Percentiles rank a stretch among this genome's conserved stretches.
Evolutionary conservation across 2,797 vertebrate species (phyloP).

Genomic region (Coendou prehensilis): DNA sequence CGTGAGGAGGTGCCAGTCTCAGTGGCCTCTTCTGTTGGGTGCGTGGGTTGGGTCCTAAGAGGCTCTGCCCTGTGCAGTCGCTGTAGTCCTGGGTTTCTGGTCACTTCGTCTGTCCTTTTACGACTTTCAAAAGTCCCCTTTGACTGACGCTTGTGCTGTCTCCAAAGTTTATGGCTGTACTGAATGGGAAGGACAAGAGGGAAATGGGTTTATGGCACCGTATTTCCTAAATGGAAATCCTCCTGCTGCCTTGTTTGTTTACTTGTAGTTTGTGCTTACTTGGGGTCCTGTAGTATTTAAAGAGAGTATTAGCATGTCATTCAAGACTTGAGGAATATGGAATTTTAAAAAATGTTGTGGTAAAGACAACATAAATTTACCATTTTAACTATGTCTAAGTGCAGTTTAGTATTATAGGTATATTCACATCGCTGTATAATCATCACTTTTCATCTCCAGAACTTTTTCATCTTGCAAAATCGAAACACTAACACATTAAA

Average conservation of each 20-base stretch:
- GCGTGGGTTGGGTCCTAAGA: not conserved
- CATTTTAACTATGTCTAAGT: not conserved
- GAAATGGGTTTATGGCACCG: not conserved
- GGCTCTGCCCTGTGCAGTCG: fast-evolving
- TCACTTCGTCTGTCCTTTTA: not conserved
- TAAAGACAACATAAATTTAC: not conserved
- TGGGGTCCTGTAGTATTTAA: not conserved
- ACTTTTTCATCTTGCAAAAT: not conserved
- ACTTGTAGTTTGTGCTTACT: not conserved
- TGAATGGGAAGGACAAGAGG: not conserved
- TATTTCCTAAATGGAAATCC: not conserved
- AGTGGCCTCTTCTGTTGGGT: not conserved
- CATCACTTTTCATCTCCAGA: not conserved
- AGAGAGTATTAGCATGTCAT: not conserved
- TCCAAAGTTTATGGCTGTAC: not conserved
- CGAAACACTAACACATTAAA: not conserved
- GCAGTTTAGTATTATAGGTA: not conserved
- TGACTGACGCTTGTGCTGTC: not conserved
- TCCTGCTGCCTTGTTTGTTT: not conserved
- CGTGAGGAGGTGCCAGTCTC: not conserved
- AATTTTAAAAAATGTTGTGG: not conserved
- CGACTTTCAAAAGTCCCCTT: not conserved
- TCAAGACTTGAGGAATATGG: not conserved
- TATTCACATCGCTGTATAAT: not conserved
- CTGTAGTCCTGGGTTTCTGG: no score